Base-by-base conservation (phyloP, 2,888 invertebrate genomes). In the Nomada hirtipes region DNA sequence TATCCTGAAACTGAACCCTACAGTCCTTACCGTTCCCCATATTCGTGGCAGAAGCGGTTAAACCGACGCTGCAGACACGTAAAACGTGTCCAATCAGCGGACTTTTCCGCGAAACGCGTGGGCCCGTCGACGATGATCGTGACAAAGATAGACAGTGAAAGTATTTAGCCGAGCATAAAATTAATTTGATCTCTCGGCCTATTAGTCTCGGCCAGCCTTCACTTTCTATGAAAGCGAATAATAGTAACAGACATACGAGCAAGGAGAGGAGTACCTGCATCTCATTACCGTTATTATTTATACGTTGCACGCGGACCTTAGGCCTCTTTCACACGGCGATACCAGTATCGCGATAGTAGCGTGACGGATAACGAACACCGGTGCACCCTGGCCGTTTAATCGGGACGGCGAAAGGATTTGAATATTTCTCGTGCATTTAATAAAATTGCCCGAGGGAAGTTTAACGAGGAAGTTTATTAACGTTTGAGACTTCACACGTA, bases 271-370 rank as follows among this genome's bases (percentile, higher is more conserved):
- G 63, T 20, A 64, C 23, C 69, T 42, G 53, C 69, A 61, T 83
- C 70, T 81, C 72, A 71, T 79, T 83, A 74, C 50, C 36, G 47
- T 44, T 1, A 65, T 73, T 81, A 81, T 81, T 81, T 82, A 73
- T 63, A 76, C 65, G 69, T 61, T 11, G 57, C 50, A 67, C 73
- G 61, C 44, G 15, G 59, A 29, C 50, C 65, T 65, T 76, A 73
- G 73, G 36, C 36, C 36, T 9, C 7, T 7, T 36, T 36, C 36
- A 7, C 36, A 36, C 36, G 36, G 36, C 1, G 36, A 36, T 36
- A 36, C 36, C 36, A 4, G 36, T 36, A 7, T 36, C 36, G 36
- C 36, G 36, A 36, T 7, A 0, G 36, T 7, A 36, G 36, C 7
- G 7, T 7, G 4, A 36, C 7, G 29, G 29, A 29, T 29, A 29